Evolutionary conservation across 2,888 invertebrate genomes (phyloP).

Genomic region (Hydropsyche betteni): DNA sequence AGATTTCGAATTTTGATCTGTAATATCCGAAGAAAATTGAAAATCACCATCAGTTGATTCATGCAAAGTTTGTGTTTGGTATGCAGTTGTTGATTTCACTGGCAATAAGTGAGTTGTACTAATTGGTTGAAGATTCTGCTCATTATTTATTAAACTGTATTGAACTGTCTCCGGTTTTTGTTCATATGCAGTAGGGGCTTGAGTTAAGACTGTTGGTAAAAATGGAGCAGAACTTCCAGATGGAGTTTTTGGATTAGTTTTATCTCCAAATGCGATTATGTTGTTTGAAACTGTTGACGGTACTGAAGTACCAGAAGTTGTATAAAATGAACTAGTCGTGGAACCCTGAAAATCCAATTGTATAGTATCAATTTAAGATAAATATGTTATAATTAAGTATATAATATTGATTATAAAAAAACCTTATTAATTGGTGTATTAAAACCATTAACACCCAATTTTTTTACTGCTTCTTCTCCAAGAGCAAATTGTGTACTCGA

Average conservation of each 20-base stretch:
- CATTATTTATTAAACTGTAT: too few relatives aligned
- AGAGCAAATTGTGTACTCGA: constrained; percentile 66
- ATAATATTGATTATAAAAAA: neutral
- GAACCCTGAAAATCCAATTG: neutral
- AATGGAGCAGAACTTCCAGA: neutral
- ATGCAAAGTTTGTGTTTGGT: constrained; percentile 39
- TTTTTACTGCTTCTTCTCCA: constrained; percentile 67
- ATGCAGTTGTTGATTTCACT: constrained; percentile 10
- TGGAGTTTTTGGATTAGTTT: neutral
- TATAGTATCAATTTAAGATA: neutral
- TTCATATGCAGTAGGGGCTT: neutral
- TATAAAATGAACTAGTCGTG: neutral
- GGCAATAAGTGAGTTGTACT: constrained; percentile 10
- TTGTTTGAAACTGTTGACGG: neutral
- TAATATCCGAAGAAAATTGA: constrained; percentile 41
- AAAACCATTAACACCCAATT: constrained; percentile 55
- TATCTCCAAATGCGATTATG: neutral
- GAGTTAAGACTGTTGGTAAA: constrained; percentile 18
- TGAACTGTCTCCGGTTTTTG: neutral
- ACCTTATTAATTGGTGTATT: constrained; percentile 32
- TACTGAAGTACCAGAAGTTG: neutral
- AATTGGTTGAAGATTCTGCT: neutral
- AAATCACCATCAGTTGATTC: constrained; percentile 36
- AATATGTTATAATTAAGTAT: neutral
- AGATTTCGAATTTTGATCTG: constrained; percentile 43